Conservation (phyloP, 2,888 invertebrate genomes). For the Drosophila pullipes region DNA sequence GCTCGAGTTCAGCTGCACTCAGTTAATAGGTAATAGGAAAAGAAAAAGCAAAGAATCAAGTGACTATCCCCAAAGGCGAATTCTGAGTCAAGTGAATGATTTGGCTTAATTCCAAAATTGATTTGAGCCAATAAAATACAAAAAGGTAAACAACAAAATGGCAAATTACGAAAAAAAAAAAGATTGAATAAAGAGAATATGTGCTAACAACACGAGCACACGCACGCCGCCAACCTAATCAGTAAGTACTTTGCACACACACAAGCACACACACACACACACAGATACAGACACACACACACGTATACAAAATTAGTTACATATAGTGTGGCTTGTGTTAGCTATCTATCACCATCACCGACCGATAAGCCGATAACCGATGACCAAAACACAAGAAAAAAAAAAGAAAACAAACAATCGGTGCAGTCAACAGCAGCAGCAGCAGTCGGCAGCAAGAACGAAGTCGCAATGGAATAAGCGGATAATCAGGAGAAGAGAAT, state of each 20-base stretch:
- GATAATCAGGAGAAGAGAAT: conserved; percentile 9
- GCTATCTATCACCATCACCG: conserved; percentile 22
- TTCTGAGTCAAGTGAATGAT: conserved; percentile 32
- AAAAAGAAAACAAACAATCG: conserved; percentile 11
- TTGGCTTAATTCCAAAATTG: conserved; percentile 46
- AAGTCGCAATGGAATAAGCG: conserved; percentile 14
- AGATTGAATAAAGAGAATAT: conserved; percentile 40
- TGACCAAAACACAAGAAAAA: not conserved
- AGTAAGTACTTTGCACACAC: conserved; percentile 70
- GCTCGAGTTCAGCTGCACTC: conserved; percentile 38
- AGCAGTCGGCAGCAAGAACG: conserved; percentile 5
- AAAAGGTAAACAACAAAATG: conserved; percentile 44
- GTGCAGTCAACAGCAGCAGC: conserved; percentile 36
- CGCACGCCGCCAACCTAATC: conserved; percentile 66
- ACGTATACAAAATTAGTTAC: conserved; percentile 24
- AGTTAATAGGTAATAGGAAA: not conserved
- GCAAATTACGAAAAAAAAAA: conserved; percentile 16
- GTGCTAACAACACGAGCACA: conserved; percentile 74
- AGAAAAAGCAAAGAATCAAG: conserved; percentile 11
- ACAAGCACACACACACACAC: conserved; percentile 25
- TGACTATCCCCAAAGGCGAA: conserved; percentile 22
- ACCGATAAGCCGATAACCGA: conserved; percentile 35
- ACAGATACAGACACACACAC: conserved; percentile 23
- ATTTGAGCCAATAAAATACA: conserved; percentile 43
- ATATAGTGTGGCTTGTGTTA: conserved; percentile 30